Conservation (phyloP, 2,888 invertebrate genomes). For the Xylota segnis region DNA sequence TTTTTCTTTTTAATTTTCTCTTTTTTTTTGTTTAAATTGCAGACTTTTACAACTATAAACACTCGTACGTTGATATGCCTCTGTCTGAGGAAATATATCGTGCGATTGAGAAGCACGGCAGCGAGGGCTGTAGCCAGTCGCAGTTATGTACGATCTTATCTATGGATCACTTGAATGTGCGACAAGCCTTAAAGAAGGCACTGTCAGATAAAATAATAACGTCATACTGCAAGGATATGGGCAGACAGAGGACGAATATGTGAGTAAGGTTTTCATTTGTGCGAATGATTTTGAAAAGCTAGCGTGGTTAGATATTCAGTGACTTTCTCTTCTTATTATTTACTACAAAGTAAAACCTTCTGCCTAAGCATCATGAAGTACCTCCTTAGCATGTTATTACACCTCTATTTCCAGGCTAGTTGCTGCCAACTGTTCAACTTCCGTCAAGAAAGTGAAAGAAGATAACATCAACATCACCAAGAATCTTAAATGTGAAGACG, state of each 20-base stretch:
- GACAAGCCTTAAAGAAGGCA: conserved; percentile 85
- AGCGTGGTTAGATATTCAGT: too few species aligned
- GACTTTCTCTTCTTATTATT: too few species aligned
- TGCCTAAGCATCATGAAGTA: too few species aligned
- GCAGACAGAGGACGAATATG: conserved; percentile 86
- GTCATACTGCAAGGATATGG: conserved; percentile 85
- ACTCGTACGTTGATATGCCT: conserved; percentile 82
- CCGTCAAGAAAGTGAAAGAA: conserved; percentile 74
- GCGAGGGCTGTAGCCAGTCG: conserved; percentile 85
- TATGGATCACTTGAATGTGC: conserved; percentile 84
- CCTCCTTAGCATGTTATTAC: too few species aligned
- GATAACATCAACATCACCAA: conserved; percentile 70
- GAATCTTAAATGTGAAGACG: conserved; percentile 79
- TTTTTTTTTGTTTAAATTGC: not conserved
- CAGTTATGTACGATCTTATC: conserved; percentile 84
- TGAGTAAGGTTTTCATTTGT: conserved; percentile 80
- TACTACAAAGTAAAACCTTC: too few species aligned
- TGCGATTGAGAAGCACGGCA: conserved; percentile 85
- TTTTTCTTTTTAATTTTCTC: conserved; percentile 6
- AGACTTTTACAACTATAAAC: conserved; percentile 79
- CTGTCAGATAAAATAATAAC: conserved; percentile 83
- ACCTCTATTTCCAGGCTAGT: conserved; percentile 76
- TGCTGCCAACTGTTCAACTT: conserved; percentile 75
- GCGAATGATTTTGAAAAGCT: too few species aligned
- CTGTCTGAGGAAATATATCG: conserved; percentile 85